Conservation (phyloP, 2,888 invertebrate species). For the Ctena decussata region DNA sequence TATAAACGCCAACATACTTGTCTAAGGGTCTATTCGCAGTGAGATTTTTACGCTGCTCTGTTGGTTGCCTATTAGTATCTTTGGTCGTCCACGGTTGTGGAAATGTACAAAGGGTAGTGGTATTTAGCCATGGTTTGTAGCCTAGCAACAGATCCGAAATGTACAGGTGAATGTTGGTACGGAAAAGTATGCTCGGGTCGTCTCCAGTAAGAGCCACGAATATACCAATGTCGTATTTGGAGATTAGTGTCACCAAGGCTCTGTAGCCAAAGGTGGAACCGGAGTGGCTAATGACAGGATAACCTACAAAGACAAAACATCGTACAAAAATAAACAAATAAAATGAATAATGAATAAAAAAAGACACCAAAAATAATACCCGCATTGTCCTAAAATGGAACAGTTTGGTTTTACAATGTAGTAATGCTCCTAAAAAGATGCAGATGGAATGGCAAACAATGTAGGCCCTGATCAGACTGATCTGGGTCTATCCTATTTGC, state of each 20-base stretch:
- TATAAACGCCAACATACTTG: conserved; percentile 63
- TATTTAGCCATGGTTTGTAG: conserved; percentile 81
- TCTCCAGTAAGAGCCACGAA: conserved; percentile 75
- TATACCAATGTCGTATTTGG: conserved; percentile 70
- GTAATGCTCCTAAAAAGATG: no score
- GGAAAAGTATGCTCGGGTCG: conserved; percentile 67
- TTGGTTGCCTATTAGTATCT: not conserved
- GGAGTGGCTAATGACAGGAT: conserved; percentile 70
- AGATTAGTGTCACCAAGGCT: conserved; percentile 74
- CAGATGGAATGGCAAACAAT: no score
- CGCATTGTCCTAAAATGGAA: no score
- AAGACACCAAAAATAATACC: no score
- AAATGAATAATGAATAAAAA: no score
- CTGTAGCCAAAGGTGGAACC: conserved; percentile 80
- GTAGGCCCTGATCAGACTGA: no score
- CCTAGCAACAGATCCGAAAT: conserved; percentile 79
- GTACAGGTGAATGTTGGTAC: conserved; percentile 75
- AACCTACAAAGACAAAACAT: no score
- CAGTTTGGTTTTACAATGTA: no score
- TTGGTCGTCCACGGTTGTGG: conserved; percentile 74
- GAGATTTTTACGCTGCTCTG: conserved; percentile 31
- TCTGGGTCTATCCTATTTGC: no score
- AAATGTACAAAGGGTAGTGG: conserved; percentile 78
- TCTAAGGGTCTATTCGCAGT: conserved; percentile 23
- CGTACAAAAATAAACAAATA: no score